Evolutionary conservation across 2,888 invertebrate species (phyloP), one percentile per base, ranked within the genome.

Genomic region (Lordiphosa fenestrarum): DNA sequence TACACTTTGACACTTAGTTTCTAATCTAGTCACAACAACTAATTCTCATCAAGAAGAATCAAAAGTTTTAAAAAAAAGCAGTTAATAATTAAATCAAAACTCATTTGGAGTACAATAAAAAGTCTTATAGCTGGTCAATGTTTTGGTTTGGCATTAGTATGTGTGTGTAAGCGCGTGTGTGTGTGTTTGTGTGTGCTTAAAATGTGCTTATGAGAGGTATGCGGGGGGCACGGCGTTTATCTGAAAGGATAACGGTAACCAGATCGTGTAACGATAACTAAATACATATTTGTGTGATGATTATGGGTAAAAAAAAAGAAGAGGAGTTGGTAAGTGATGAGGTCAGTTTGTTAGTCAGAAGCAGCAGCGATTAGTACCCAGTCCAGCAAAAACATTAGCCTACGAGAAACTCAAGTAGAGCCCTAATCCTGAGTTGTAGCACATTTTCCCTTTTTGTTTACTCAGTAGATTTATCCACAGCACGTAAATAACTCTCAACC

Each of bases 151-250:
- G 75, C 74, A 66, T 71, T 75, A 68, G 64, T 63, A 64, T 50
- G 19, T 48, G 44, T 50, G 1, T 44, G 6, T 25, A n/a, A 9
- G 35, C 35, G 30, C 19, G 39, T 35, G 38, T 42, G 12, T 53
- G 13, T 47, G 36, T 25, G 42, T 46, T 35, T 19, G 25, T 44
- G 37, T 52, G 15, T 46, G 13, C 49, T 38, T 61, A 23, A 61
- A 38, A 37, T 53, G 54, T 64, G 58, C 50, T 77, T 77, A 77
- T 77, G 77, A 81, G 77, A 77, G 53, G 66, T 77, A 77, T 73
- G 81, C 81, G 77, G 81, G 69, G 77, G 81, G 69, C 77, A 77
- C 81, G 77, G 66, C 68, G 81, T 68, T 77, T 63, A 77, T 81
- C 77, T 77, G 77, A 77, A 77, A 77, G 46, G 77, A 77, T 81